A percentile compares a stretch with the other conserved stretches of the same genome.
phyloP scores from a whole-genome alignment of 1,140 invertebrate species.

The Armadillidium nasatum region DNA sequence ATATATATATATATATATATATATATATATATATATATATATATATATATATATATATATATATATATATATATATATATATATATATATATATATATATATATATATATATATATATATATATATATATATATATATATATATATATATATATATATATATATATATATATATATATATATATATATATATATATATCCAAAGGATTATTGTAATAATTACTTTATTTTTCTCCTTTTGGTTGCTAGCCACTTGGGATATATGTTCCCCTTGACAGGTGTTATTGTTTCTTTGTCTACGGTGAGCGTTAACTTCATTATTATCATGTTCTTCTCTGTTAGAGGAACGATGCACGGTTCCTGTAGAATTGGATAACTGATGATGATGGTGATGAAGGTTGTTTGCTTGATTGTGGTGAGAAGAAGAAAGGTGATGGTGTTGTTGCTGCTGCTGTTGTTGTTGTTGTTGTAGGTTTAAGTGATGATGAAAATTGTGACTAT shows the following conservation, averaged over 20 bases:
- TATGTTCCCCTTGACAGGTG: neutral
- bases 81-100: constrained; percentile 11
- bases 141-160: constrained; percentile 9
- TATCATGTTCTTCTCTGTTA: constrained; percentile 35
- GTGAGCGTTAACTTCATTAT: constrained; percentile 24
- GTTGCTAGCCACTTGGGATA: neutral
- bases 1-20: constrained; percentile 13
- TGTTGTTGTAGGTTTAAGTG: constrained; percentile 4
- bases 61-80: neutral
- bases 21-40: constrained; percentile 13
- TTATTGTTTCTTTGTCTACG: neutral
- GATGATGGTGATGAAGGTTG: neutral
- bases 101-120: constrained; percentile 15
- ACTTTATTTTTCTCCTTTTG: neutral
- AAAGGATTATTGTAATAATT: too few species aligned
- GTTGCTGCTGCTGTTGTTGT: constrained; percentile 14
- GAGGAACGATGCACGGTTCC: neutral
- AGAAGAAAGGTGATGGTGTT: constrained; percentile 3
- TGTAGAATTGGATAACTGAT: neutral
- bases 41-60: constrained; percentile 14
- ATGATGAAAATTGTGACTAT: constrained; percentile 18
- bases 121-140: constrained; percentile 11
- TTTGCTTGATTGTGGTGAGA: neutral
- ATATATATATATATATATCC: constrained; percentile 15
- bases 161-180: constrained; percentile 13